phyloP scores from a whole-genome alignment of 2,797 vertebrate species.

The Sebastes kiyomatsui region DNA sequence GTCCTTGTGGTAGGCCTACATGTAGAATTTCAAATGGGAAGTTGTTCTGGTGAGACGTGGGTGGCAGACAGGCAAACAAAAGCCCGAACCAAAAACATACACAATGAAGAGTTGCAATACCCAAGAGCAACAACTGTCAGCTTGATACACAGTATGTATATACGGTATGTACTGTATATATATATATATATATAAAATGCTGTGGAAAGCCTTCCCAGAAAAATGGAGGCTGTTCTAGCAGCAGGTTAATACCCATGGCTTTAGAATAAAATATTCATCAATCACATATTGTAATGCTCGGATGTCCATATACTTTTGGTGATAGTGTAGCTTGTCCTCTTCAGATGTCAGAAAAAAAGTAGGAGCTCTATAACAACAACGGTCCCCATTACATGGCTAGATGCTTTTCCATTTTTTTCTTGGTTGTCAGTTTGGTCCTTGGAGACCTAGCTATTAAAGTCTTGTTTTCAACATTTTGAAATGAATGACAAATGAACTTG shows the following conservation, averaged over 20 bases:
- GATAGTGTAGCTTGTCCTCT: background rate
- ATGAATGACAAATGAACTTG: background rate
- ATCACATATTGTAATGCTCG: background rate
- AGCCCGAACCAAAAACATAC: background rate
- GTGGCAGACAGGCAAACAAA: background rate
- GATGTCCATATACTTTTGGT: background rate
- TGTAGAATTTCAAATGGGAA: background rate
- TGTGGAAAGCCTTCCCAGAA: background rate
- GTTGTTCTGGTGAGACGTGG: background rate
- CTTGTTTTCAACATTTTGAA: constrained; percentile 19
- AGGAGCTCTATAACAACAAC: background rate
- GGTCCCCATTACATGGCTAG: background rate
- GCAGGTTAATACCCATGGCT: background rate
- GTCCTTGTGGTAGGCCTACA: background rate
- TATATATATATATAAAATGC: background rate
- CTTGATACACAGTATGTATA: too few relatives aligned
- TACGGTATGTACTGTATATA: too few relatives aligned
- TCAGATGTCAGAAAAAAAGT: background rate
- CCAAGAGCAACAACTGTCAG: background rate
- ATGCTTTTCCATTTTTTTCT: background rate
- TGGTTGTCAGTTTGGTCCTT: background rate
- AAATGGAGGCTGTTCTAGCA: background rate
- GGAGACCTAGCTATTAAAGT: constrained; percentile 8
- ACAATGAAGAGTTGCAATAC: background rate
- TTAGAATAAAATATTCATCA: background rate